A percentile compares a stretch with the other conserved stretches of the same genome.
phyloP scores from a whole-genome alignment of 2,888 invertebrate genomes.

The Caenorhabditis sp. region DNA sequence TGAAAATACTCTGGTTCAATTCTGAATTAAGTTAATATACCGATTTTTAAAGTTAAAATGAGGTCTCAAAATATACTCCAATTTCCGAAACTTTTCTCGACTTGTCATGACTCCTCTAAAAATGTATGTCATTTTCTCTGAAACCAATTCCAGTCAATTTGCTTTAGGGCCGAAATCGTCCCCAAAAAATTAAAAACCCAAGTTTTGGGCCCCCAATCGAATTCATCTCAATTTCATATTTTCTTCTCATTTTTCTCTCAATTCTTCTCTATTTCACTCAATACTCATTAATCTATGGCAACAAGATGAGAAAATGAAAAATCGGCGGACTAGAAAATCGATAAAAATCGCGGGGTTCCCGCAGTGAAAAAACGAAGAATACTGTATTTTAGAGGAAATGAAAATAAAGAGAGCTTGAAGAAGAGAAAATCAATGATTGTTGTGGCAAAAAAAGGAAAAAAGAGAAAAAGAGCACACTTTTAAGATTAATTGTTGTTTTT shows the following conservation, averaged over 20 bases:
- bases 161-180: no score
- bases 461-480: conserved; percentile 20
- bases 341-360: not conserved
- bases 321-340: not conserved
- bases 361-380: not conserved
- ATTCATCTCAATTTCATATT: no score
- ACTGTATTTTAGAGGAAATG: no score
- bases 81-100: not conserved
- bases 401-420: not conserved
- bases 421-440: not conserved
- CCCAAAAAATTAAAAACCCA: no score
- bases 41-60: not conserved
- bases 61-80: not conserved
- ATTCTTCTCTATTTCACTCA: not conserved
- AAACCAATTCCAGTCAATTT: no score
- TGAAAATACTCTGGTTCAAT: no score
- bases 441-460: not conserved
- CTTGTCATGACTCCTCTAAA: no score
- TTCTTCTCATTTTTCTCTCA: not conserved
- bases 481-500: conserved; percentile 36
- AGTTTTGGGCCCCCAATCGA: no score
- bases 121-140: no score
- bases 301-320: conserved; percentile 7
- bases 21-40: no score
- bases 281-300: not conserved